phyloP scores from a whole-genome alignment of 2,888 invertebrate genomes.

The Drosophila recens region DNA sequence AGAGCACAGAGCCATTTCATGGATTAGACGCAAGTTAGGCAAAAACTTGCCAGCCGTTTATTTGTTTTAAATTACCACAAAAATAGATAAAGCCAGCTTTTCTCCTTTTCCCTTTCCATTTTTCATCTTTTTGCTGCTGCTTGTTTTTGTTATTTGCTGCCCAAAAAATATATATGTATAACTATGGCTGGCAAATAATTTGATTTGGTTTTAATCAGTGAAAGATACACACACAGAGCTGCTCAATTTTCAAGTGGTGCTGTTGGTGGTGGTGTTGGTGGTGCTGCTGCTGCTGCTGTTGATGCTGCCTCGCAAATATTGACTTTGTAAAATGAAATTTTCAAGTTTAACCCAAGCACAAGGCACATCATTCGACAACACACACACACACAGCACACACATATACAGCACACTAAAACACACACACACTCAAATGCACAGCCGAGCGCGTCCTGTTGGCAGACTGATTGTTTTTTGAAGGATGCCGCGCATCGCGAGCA shows the following conservation, averaged over 20 bases:
- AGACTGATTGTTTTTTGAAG: slow-evolving; percentile 60
- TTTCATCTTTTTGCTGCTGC: not conserved
- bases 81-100: slow-evolving; percentile 74
- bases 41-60: slow-evolving; percentile 62
- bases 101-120: slow-evolving; percentile 12
- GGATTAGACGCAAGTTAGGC: slow-evolving; percentile 59
- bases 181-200: slow-evolving; percentile 83
- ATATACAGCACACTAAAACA: slow-evolving; percentile 16
- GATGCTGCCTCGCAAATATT: slow-evolving; percentile 70
- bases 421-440: slow-evolving; percentile 24
- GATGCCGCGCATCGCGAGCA: slow-evolving; percentile 55
- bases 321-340: slow-evolving; percentile 83
- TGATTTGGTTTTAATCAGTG: slow-evolving; percentile 85
- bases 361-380: slow-evolving; percentile 42
- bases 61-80: slow-evolving; percentile 83
- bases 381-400: slow-evolving; percentile 24
- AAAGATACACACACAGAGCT: slow-evolving; percentile 50
- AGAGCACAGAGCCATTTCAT: slow-evolving; percentile 41
- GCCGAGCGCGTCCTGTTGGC: slow-evolving; percentile 25
- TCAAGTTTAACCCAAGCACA: slow-evolving; percentile 78
- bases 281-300: slow-evolving; percentile 13
- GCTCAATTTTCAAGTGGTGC: slow-evolving; percentile 61
- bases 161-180: slow-evolving; percentile 47
- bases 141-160: slow-evolving; percentile 40
- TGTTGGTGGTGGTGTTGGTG: slow-evolving; percentile 11